Base-by-base conservation (phyloP, 2,113 vertebrate genomes). In the Haemorhous mexicanus region DNA sequence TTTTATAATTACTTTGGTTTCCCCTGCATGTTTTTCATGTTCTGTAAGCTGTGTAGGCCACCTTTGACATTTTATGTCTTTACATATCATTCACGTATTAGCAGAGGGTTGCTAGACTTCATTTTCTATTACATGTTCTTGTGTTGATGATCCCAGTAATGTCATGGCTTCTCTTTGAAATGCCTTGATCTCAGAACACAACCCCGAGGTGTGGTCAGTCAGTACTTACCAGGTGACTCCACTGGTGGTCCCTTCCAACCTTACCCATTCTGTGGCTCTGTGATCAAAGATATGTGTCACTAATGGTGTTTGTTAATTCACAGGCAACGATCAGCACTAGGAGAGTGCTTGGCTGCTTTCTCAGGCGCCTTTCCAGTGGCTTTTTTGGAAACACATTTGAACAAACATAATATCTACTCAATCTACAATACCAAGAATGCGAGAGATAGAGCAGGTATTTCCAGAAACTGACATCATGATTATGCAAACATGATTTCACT, bases 351-450 rank as follows among this genome's bases (percentile, higher is more conserved):
- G 69, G 99, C 99, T 9, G 99, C 99, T 59, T 99, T 99, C 86
- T 98, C 99, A 7, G 98, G 98, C 52, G 99, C 99, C 28, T 99
- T 99, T 61, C 99, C 99, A 9, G 99, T 99, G 39, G 99, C 99
- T 9, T 99, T 99, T 96, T 97, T 99, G 68, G 99, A 99, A 97
- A 99, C 98, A 76, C 98, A 99, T 68, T 98, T 99, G 35, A 98
- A 99, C 97, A 98, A 98, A 70, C 98, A 99, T 93, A 99, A 99
- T 86, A 93, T 92, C 72, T 98, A 98, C 96, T 99, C 99, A 47
- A 98, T 99, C 97, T 99, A 99, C 97, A 99, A 99, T 90, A 98
- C 97, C 22, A 99, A 98, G 97, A 98, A 98, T 82, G 94, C 98
- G 0, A 97, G 98, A 87, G 99, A 99, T 46, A 98, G 98, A 97